Evolutionary conservation across 2,113 vertebrate genomes (phyloP), one percentile per base, ranked within the genome.

Genomic region (Dicrurus megarhynchus): DNA sequence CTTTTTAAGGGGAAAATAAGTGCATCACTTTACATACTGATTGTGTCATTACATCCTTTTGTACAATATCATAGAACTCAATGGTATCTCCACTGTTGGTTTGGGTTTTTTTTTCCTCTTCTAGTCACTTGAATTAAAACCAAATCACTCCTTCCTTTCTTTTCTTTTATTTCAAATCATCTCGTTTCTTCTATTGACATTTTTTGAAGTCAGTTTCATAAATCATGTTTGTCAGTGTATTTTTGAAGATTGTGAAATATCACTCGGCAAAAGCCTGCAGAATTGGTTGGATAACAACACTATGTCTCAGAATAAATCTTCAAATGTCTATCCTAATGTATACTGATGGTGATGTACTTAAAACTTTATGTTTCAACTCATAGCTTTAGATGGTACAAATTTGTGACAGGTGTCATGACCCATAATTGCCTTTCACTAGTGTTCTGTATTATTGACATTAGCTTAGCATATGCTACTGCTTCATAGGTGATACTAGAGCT

Each of bases 1-100:
- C 21, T 95, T 87, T 94, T 73, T 57, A 84, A 94, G 79, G 42
- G 32, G 50, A 93, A 93, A 88, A 50, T 84, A 94, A 95, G 33
- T 70, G 41, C 59, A 39, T 14, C 18, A 44, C 28, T 91, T 91
- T 84, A 63, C 30, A 60, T 73, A 81, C 5, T 39, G 59, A 71
- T 76, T 91, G 68, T 85, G 50, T 56, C 39, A 71, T 76, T 59
- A 37, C 22, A 35, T 28, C 37, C 24, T 78, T 79, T 86, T 81
- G 32, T 46, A 44, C 7, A 52, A 32, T 80, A 44, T 17, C 23
- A 41, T 53, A 44, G 59, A 86, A 63, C 8, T 83, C 91, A 67
- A 74, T 73, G 37, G 61, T 49, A 76, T 60, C 60, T 39, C 44
- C 23, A 52, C 10, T 77, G 6, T 28, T 73, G 11, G 6, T 24